phyloP scores from a whole-genome alignment of 2,797 vertebrate genomes.

The Streptopelia turtur region DNA sequence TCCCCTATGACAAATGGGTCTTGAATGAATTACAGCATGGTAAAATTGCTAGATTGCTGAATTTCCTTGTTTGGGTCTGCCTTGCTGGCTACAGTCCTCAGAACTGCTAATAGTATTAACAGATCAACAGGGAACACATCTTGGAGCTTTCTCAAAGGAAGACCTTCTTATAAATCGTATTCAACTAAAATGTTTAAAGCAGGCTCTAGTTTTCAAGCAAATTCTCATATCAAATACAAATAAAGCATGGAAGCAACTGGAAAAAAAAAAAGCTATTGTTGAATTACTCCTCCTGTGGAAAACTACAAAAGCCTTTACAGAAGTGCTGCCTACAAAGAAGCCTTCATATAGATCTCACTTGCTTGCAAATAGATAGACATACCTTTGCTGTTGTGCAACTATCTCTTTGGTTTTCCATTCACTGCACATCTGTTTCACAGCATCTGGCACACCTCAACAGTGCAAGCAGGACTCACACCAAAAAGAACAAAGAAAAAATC shows the following conservation, averaged over 20 bases:
- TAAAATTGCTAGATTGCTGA: not conserved
- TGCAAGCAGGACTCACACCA: not conserved
- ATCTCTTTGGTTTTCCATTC: too few species aligned
- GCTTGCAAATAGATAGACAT: not conserved
- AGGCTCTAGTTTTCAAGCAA: not conserved
- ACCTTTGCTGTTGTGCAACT: not conserved
- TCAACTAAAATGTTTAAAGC: not conserved
- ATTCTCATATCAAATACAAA: not conserved
- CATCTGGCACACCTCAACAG: constrained; percentile 14
- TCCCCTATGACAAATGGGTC: not conserved
- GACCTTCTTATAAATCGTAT: not conserved
- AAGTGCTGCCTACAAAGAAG: not conserved
- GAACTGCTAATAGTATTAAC: not conserved
- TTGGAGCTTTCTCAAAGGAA: not conserved
- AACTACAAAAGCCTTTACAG: not conserved
- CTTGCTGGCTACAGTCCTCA: not conserved
- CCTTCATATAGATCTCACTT: not conserved
- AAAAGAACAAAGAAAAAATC: constrained; percentile 23
- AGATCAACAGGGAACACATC: not conserved
- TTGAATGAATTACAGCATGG: not conserved
- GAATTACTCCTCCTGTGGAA: not conserved
- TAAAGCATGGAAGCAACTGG: not conserved
- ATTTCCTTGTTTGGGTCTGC: not conserved
- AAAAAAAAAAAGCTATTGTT: not conserved
- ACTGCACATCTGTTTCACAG: constrained; percentile 21